A percentile compares a stretch with the other conserved stretches of the same genome.
Evolutionary conservation across 1,140 invertebrate genomes (phyloP).

Genomic region (Pinna nobilis): DNA sequence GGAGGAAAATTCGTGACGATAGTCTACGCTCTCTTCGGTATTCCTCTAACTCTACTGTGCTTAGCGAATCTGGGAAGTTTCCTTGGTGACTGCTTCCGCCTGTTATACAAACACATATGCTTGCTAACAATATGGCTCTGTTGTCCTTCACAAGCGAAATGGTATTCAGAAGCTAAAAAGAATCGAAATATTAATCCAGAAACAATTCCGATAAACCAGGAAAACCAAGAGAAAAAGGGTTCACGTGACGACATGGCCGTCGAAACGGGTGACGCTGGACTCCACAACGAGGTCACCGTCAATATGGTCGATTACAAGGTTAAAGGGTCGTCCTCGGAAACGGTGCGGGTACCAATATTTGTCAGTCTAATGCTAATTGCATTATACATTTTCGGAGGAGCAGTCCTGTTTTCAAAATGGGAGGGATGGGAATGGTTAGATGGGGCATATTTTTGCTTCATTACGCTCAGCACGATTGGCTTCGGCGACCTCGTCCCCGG

Average conservation of each 20-base stretch:
- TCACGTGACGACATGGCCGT: neutral
- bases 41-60: slow-evolving; percentile 92
- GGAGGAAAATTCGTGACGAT: slow-evolving; percentile 94
- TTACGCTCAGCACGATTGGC: slow-evolving; percentile 87
- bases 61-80: slow-evolving; percentile 96
- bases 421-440: slow-evolving; percentile 91
- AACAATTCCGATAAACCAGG: neutral
- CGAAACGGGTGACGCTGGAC: neutral
- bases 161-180: slow-evolving; percentile 28
- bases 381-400: slow-evolving; percentile 71
- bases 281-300: neutral
- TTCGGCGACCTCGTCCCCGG: slow-evolving; percentile 98
- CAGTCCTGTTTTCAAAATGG: slow-evolving; percentile 71
- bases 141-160: slow-evolving; percentile 39
- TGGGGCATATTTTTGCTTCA: slow-evolving; percentile 96
- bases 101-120: slow-evolving; percentile 46
- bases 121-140: slow-evolving; percentile 31
- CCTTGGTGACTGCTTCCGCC: slow-evolving; percentile 95
- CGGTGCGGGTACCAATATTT: slow-evolving; percentile 69
- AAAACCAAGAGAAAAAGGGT: neutral
- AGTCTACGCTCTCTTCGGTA: slow-evolving; percentile 95
- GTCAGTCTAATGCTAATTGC: slow-evolving; percentile 70
- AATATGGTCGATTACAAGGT: slow-evolving; percentile 5
- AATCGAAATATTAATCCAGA: neutral
- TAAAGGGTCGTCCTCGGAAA: slow-evolving; percentile 40